These are phyloP conservation scores for Caenorhabditis zanzibari DNA, from an alignment of 2,888 invertebrate genomes.

Conservation along the genomic window DNA sequence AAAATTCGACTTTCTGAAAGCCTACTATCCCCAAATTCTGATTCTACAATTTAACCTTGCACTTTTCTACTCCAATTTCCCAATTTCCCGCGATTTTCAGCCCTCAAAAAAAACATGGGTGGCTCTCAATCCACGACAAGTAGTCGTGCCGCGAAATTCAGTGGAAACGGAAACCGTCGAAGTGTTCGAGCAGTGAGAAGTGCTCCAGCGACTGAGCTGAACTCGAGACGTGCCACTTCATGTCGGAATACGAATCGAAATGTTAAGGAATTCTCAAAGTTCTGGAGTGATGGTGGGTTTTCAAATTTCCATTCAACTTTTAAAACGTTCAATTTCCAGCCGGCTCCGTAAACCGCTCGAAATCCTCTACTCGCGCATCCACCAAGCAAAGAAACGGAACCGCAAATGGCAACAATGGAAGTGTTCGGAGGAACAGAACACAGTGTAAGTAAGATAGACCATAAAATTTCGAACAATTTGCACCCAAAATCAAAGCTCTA, in stretches of 20 bases:
- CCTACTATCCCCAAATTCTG: no score
- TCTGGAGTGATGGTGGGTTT: conserved; percentile 67
- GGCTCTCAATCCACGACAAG: conserved; percentile 63
- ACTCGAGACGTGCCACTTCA: conserved; percentile 55
- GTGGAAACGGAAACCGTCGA: conserved; percentile 62
- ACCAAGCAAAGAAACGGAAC: conserved; percentile 17
- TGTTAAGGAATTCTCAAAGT: conserved; percentile 70
- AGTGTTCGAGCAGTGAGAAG: conserved; percentile 57
- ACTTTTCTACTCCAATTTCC: no score
- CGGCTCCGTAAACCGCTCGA: conserved; percentile 47
- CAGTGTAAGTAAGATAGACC: conserved; percentile 34
- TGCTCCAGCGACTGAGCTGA: conserved; percentile 60
- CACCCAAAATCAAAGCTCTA: no score
- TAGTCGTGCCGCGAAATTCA: conserved; percentile 67
- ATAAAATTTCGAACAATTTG: neutral
- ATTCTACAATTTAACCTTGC: no score
- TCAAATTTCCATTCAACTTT: no score
- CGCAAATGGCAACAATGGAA: conserved; percentile 26
- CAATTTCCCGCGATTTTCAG: neutral
- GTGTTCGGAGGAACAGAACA: conserved; percentile 47
- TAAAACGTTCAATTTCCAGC: no score
- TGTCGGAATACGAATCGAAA: conserved; percentile 68
- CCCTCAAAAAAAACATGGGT: conserved; percentile 53
- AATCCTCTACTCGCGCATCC: conserved; percentile 45
- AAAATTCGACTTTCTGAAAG: no score